Evolutionary conservation across 2,797 vertebrate genomes (phyloP), one percentile per base, ranked within the genome.

Genomic region (Enteromius trimaculatus): DNA sequence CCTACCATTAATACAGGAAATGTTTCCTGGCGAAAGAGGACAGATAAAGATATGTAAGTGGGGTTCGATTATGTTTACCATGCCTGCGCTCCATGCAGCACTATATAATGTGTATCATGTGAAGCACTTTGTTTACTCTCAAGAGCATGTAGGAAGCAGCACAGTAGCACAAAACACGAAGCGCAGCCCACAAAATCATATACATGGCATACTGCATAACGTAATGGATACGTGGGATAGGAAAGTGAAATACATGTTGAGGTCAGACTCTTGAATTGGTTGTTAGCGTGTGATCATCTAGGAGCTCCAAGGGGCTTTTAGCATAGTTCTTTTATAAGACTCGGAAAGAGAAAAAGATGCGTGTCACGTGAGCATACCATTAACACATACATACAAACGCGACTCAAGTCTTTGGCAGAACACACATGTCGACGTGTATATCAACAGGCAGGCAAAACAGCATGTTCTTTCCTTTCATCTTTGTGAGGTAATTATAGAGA

Each of bases 391-490:
- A 79, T 77, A 42, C 58, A 77, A 64, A 42, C 70, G 23, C 49
- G 72, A 68, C 29, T 49, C 42, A 42, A 75, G 60, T 4, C n/a
- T 76, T 66, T 13, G 13, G 29, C 44, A 37, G 17, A 70, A 47
- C 58, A 62, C 58, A 58, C 58, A 29, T 23, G 49, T 31, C 4
- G 26, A 4, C 49, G 42, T 53, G 39, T 81, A 65, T 42, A 74
- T 68, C 47, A 1, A 9, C 65, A 83, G 51, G 39, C 37, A 62
- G 64, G 62, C 49, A 58, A 44, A 51, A 72, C 47, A 47, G 75
- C 58, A 6, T 82, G 83, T 64, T 14, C 65, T 76, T 53, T 83
- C 26, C 81, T 87, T 83, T 87, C 42, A 84, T 86, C 85, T 86
- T 77, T 53, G 58, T 13, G n/a, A 64, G 49, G 77, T 77, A 86